Evolutionary conservation across 1,140 invertebrate genomes (phyloP).

Genomic region (Oryzaephilus surinamensis): DNA sequence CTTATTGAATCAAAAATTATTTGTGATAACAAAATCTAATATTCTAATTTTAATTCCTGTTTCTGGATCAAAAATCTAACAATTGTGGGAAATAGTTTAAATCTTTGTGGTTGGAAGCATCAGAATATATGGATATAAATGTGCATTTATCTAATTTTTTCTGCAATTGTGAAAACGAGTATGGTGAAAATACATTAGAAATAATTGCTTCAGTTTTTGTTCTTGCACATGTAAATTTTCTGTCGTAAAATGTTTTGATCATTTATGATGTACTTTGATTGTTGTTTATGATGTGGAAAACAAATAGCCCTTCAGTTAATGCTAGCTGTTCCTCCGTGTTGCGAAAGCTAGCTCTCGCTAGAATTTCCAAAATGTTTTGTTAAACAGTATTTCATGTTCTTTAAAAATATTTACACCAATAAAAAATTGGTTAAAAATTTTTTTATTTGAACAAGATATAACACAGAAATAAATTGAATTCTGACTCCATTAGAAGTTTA

Average conservation of each 20-base stretch:
- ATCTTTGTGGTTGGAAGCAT: slow-evolving; percentile 18
- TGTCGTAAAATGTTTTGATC: slow-evolving; percentile 13
- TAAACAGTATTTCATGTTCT: too few relatives aligned
- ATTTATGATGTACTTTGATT: slow-evolving; percentile 16
- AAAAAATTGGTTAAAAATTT: too few relatives aligned
- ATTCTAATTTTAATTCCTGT: slow-evolving; percentile 16
- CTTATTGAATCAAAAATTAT: slow-evolving; percentile 5
- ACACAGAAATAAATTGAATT: too few relatives aligned
- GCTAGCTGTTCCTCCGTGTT: slow-evolving; percentile 10
- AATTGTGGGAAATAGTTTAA: slow-evolving; percentile 15
- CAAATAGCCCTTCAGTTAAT: slow-evolving; percentile 14
- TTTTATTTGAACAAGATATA: too few relatives aligned
- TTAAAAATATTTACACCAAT: too few relatives aligned
- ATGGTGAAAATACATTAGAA: slow-evolving; percentile 10
- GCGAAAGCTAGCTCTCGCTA: slow-evolving; percentile 7
- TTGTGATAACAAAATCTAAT: slow-evolving; percentile 11
- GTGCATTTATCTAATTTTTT: slow-evolving; percentile 9
- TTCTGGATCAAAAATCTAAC: slow-evolving; percentile 15
- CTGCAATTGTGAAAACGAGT: slow-evolving; percentile 5
- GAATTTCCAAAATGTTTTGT: too few relatives aligned
- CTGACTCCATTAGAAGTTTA: too few relatives aligned
- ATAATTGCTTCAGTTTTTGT: slow-evolving; percentile 21
- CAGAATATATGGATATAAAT: slow-evolving; percentile 13
- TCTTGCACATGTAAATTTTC: slow-evolving; percentile 18
- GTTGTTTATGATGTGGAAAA: slow-evolving; percentile 15